Conservation (phyloP, 2,113 vertebrate genomes). For the Emydura subglobosa region DNA sequence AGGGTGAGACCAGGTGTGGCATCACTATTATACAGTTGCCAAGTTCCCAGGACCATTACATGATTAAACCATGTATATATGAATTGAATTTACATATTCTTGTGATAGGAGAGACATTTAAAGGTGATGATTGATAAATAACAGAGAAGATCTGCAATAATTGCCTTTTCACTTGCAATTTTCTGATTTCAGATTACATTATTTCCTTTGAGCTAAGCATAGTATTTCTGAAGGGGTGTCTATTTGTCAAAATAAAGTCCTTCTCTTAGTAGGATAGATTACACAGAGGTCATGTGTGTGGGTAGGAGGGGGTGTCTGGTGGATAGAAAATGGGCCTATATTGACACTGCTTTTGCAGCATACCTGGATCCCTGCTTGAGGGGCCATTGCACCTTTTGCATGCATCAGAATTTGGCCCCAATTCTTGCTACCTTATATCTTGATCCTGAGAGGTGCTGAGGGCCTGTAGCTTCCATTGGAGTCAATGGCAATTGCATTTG, state of each 20-base stretch:
- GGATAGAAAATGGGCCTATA: background rate
- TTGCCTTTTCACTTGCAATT: background rate
- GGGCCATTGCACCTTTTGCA: background rate
- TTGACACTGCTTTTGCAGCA: background rate
- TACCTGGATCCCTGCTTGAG: background rate
- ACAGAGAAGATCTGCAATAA: background rate
- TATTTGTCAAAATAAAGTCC: background rate
- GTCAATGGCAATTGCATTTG: background rate
- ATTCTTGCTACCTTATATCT: rapidly evolving
- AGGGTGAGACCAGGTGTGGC: background rate
- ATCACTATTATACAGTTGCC: background rate
- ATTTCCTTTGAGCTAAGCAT: background rate
- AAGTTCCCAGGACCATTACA: background rate
- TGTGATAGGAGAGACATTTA: background rate
- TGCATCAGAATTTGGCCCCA: background rate
- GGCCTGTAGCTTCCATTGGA: rapidly evolving
- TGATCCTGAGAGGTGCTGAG: background rate
- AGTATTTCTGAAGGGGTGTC: background rate
- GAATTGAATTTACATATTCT: background rate
- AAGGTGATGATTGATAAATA: background rate
- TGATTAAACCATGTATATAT: background rate
- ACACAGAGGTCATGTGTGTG: background rate
- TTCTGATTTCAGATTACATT: background rate
- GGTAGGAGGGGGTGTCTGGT: background rate
- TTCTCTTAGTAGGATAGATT: background rate